Evolutionary conservation across 2,797 vertebrate species (phyloP), one percentile per base, ranked within the genome.

Genomic region (Cetoscarus ocellatus): DNA sequence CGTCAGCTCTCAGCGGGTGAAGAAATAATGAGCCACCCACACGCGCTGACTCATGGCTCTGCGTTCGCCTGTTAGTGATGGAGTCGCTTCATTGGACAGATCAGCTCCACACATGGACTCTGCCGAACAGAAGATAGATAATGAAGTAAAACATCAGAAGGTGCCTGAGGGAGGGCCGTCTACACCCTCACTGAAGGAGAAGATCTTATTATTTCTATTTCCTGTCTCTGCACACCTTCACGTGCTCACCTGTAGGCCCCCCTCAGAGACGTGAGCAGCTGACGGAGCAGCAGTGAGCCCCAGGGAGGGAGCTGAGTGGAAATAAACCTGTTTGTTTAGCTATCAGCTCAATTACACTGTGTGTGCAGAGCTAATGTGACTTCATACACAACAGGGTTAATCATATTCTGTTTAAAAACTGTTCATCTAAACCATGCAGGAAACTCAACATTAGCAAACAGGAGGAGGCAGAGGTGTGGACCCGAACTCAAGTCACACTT

Each of bases 21-120:
- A 74, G 68, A 84, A 86, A 85, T 91, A 91, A 91, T 77, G 85
- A 89, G 79, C 61, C 27, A 5, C 80, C 89, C 70, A 79, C 70
- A 2, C 83, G 34, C 67, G 78, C 81, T 87, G 87, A 88, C 66
- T 88, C 85, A 89, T 80, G 6, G 27, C 56, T 79, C 70, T 42
- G 70, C 71, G 70, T 39, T 58, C 60, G 62, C 64, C 64, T 66
- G 80, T 78, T 81, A 72, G 80, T 48, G 73, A 34, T 53, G 57
- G 60, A 81, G 68, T 72, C 73, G 64, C 61, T 73, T 15, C 57
- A 50, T 87, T 67, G 80, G 75, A 77, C 80, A 79, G 77, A 85
- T 69, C 77, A 55, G 43, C 67, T 27, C 49, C 48, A 64, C 50
- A 68, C 57, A 55, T 76, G 72, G 79, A 77, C 68, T 58, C 44